A percentile compares a stretch with the other conserved stretches of the same genome.
phyloP scores from a whole-genome alignment of 37 sponge, comb jelly and placozoan genomes.

The Spongilla lacustris region DNA sequence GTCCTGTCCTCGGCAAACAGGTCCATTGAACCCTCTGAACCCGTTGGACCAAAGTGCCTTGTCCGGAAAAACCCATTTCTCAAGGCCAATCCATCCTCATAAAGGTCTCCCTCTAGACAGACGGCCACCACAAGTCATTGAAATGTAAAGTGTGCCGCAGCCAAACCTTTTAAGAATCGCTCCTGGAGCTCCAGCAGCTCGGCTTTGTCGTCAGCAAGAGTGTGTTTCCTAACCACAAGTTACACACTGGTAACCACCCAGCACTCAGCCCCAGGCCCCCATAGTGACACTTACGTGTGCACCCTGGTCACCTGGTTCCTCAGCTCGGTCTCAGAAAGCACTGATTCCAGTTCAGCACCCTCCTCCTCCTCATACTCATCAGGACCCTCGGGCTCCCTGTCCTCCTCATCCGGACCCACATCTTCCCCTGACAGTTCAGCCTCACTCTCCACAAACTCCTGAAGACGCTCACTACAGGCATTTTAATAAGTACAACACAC shows the following conservation, averaged over 20 bases:
- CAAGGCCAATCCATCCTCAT: conserved; percentile 80
- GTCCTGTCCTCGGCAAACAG: conserved; percentile 66
- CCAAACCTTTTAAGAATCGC: conserved; percentile 71
- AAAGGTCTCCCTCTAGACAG: conserved; percentile 73
- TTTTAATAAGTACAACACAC: neutral
- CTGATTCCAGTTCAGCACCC: conserved; percentile 53
- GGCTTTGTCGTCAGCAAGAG: conserved; percentile 83
- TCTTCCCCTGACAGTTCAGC: conserved; percentile 92
- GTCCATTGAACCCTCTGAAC: conserved; percentile 77
- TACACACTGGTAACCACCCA: neutral
- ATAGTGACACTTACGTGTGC: conserved; percentile 69
- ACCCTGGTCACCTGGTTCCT: conserved; percentile 79
- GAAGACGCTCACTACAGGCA: conserved; percentile 58
- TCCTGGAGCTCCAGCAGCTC: conserved; percentile 77
- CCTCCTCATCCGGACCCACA: conserved; percentile 62
- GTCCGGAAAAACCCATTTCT: conserved; percentile 90
- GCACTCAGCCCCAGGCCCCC: neutral
- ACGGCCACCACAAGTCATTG: neutral
- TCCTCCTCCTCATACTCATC: conserved; percentile 81
- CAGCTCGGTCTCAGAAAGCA: conserved; percentile 65
- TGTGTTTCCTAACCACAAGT: conserved; percentile 59
- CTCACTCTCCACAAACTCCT: conserved; percentile 88
- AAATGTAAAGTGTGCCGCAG: neutral
- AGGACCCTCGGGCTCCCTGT: conserved; percentile 29
- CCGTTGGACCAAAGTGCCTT: conserved; percentile 56